Evolutionary conservation across 1,140 invertebrate species (phyloP), one percentile per base, ranked within the genome.

Genomic region (Heliconius hewitsoni): DNA sequence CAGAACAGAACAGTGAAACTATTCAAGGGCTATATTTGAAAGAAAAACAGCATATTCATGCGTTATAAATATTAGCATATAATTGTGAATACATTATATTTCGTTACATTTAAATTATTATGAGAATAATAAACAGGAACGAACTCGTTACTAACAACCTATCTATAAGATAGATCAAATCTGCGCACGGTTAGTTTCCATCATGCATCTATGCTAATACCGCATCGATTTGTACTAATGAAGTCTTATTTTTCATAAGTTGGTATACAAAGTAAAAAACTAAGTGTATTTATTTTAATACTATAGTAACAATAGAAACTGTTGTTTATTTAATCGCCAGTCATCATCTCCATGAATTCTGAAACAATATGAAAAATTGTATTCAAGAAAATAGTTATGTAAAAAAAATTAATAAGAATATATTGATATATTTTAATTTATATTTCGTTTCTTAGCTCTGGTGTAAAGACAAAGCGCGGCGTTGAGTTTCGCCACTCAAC

Each of bases 281-380:
- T 94, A 92, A 88, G 84, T 77, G 83, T 89, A 87, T 80, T 34
- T 66, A 27, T 30, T 18, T 86, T 91, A 90, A 89, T 91, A 90
- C 87, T 93, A 88, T 86, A 76, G 23, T 66, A 66, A 30, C 23
- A 66, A 23, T 66, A 30, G 27, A 1, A 66, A 76, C 74, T 76
- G 76, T 78, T 76, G 74, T 77, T 57, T 78, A 72, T 90, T 96
- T 96, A 97, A 93, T 97, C 97, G 89, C 97, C 97, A 90, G 97
- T 97, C 97, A 97, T 97, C 97, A 97, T 97, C 90, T 97, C 97
- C 97, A 97, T 97, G 94, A 97, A 97, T 95, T 97, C 97, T 97
- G 94, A 73, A 94, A 95, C 80, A 87, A 89, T 85, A 76, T 77
- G 88, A 85, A 84, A 85, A 71, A 55, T 70, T 73, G 2, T 60